These are phyloP conservation scores for Limnodromus scolopaceus DNA, from an alignment of 2,797 vertebrate genomes.

Conservation along the genomic window DNA sequence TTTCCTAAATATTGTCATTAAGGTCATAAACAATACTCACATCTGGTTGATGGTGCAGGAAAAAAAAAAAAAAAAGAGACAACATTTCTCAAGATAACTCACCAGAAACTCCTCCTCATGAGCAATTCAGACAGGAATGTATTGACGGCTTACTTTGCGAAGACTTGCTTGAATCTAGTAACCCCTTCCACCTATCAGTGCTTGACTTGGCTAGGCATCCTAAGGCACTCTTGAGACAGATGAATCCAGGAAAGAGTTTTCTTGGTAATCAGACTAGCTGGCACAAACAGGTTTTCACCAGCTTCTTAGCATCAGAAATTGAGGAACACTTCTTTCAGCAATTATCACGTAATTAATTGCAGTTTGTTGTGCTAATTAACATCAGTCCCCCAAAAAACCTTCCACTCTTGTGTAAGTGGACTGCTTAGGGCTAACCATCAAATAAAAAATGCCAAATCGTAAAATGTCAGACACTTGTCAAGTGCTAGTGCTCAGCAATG, in stretches of 20 bases:
- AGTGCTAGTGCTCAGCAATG: neutral
- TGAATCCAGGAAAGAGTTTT: neutral
- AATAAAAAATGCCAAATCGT: neutral
- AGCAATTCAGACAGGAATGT: neutral
- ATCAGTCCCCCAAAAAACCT: rapidly evolving
- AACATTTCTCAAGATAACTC: neutral
- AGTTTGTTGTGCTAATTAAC: neutral
- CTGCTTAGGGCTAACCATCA: neutral
- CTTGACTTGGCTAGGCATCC: neutral
- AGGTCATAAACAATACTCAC: neutral
- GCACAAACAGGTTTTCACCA: neutral
- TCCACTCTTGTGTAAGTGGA: neutral
- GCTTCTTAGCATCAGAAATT: neutral
- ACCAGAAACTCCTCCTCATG: neutral
- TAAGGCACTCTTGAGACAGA: neutral
- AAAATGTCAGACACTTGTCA: neutral
- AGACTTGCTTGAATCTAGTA: neutral
- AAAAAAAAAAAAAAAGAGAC: neutral
- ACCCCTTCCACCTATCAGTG: neutral
- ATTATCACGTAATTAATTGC: neutral
- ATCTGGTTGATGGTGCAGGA: rapidly evolving
- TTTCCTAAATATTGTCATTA: neutral
- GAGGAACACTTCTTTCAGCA: neutral
- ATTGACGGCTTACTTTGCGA: rapidly evolving
- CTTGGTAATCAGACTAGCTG: neutral